Evolutionary conservation across 2,113 vertebrate genomes (phyloP).

Genomic region (Clarias macrocephalus): DNA sequence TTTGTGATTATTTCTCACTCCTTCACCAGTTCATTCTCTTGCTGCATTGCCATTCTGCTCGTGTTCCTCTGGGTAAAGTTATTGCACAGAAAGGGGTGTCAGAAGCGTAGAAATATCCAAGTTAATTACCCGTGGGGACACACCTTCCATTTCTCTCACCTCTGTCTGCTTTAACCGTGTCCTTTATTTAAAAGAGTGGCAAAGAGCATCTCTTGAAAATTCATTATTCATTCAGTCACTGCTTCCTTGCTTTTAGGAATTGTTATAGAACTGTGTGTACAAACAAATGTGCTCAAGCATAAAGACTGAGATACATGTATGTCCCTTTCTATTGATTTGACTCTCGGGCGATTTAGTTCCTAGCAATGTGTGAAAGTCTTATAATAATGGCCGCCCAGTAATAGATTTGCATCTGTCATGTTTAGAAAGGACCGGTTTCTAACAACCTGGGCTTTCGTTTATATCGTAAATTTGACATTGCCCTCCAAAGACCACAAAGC

Average conservation of each 20-base stretch:
- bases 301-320: conserved; percentile 1
- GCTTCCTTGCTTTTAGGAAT: background rate
- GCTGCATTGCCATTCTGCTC: conserved; percentile 41
- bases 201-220: conserved; percentile 11
- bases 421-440: conserved; percentile 34
- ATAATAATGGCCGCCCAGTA: conserved; percentile 22
- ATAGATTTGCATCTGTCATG: background rate
- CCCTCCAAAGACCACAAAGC: background rate
- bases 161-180: conserved; percentile 36
- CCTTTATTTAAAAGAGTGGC: conserved; percentile 32
- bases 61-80: conserved; percentile 38
- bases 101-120: conserved; percentile 45
- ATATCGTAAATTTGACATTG: background rate
- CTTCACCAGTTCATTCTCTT: conserved; percentile 14
- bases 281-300: background rate
- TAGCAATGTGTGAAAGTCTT: background rate
- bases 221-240: background rate
- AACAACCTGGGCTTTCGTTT: background rate
- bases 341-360: conserved; percentile 28
- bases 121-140: conserved; percentile 51
- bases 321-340: conserved; percentile 43
- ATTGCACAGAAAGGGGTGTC: conserved; percentile 42
- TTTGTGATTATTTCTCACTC: conserved; percentile 26
- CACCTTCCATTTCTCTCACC: conserved; percentile 37
- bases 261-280: background rate